A percentile compares a stretch with the other conserved stretches of the same genome.
Conservation (phyloP, 1,140 invertebrate genomes). For the Matsumurasca onukii region DNA sequence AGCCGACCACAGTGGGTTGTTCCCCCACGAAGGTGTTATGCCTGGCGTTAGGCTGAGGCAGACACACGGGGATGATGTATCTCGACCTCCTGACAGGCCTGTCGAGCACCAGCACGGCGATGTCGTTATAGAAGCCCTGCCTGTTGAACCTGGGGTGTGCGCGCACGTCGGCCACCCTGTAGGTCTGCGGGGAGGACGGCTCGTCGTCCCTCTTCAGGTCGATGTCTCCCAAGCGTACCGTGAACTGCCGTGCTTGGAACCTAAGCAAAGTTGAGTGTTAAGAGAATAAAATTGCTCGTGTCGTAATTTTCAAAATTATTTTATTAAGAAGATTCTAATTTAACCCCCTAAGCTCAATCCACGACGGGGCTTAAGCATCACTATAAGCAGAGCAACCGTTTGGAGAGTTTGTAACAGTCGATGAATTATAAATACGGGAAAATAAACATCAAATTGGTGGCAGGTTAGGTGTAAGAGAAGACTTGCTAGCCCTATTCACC, state of each 20-base stretch:
- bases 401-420: no score
- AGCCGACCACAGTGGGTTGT: conserved; percentile 86
- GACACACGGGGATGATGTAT: conserved; percentile 86
- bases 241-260: conserved; percentile 82
- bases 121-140: conserved; percentile 90
- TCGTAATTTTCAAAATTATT: no score
- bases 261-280: conserved; percentile 50
- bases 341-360: no score
- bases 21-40: conserved; percentile 65
- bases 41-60: conserved; percentile 63
- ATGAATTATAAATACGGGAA: no score
- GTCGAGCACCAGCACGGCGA: conserved; percentile 76
- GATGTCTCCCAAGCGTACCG: conserved; percentile 84
- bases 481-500: no score
- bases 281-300: no score
- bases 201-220: conserved; percentile 80
- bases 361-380: no score
- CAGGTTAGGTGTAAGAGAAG: no score
- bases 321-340: no score
- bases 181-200: conserved; percentile 74
- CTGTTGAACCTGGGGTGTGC: conserved; percentile 80
- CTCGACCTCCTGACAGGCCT: conserved; percentile 72
- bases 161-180: conserved; percentile 70
- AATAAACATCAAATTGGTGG: no score
- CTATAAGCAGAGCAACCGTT: no score